These are phyloP conservation scores for Lamellibrachia satsuma DNA, from an alignment of 2,888 invertebrate genomes.

Conservation along the genomic window DNA sequence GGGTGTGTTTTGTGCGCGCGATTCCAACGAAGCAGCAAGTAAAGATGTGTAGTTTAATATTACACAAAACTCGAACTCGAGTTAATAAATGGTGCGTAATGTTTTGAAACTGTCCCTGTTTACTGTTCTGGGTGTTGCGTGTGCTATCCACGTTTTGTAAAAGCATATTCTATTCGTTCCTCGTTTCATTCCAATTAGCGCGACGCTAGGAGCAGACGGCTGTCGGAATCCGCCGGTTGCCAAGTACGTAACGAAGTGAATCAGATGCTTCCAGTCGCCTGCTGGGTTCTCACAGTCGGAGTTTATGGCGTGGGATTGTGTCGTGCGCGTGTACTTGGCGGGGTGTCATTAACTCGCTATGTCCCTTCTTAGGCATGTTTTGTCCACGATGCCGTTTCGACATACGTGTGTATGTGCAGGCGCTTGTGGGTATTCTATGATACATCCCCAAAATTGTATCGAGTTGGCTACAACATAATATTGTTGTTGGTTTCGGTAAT, in stretches of 20 bases:
- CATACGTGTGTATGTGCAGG: too few species aligned
- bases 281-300: neutral
- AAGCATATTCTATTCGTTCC: neutral
- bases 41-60: neutral
- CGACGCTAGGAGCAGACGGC: neutral
- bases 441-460: neutral
- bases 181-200: neutral
- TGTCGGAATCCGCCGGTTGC: neutral
- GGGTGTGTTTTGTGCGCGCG: neutral
- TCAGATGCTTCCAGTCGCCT: neutral
- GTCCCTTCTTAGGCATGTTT: neutral
- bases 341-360: neutral
- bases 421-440: neutral
- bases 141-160: neutral
- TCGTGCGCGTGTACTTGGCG: neutral
- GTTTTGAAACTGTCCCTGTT: neutral
- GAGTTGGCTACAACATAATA: neutral
- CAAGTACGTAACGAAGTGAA: neutral
- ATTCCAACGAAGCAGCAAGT: neutral
- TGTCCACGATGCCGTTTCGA: neutral
- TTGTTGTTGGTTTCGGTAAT: neutral
- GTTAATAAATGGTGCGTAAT: neutral
- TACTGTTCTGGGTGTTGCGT: neutral
- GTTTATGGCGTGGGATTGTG: neutral
- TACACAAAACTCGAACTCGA: neutral